phyloP scores from a whole-genome alignment of 2,113 vertebrate genomes.

The Zapus hudsonius region DNA sequence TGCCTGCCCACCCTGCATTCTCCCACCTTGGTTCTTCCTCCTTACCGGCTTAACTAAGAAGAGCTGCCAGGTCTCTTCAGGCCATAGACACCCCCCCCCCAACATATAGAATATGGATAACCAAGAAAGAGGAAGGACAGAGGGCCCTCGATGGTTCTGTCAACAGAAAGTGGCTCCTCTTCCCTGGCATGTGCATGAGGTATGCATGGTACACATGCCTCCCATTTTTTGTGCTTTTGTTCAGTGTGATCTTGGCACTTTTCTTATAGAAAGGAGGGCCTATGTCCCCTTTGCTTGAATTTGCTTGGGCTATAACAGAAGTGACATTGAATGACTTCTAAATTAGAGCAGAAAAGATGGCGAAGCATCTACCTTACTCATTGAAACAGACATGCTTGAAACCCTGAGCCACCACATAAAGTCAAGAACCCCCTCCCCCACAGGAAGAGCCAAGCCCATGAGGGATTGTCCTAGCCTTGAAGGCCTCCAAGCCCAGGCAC shows the following conservation, averaged over 20 bases:
- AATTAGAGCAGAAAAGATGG: neutral
- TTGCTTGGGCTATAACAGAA: neutral
- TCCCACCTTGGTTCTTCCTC: neutral
- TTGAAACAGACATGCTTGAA: neutral
- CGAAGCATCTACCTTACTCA: neutral
- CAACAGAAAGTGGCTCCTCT: slow-evolving; percentile 21
- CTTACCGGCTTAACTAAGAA: neutral
- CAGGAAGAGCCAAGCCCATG: accelerated
- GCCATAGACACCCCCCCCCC: neutral
- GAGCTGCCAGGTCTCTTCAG: neutral
- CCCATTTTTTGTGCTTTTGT: neutral
- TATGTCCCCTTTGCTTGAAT: neutral
- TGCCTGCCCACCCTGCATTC: neutral
- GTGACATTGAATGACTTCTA: neutral
- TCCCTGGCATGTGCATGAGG: neutral
- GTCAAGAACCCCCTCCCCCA: neutral
- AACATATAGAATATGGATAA: neutral
- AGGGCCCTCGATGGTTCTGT: neutral
- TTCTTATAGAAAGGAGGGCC: neutral
- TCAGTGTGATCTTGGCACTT: neutral
- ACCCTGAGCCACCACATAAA: neutral
- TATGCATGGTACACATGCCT: neutral
- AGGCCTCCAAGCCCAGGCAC: neutral
- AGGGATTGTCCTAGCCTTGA: neutral
- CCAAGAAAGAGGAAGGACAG: neutral